A percentile compares a stretch with the other conserved stretches of the same genome.
These are phyloP conservation scores for Drosophila ercepeae DNA, from an alignment of 1,140 invertebrate species.

Conservation along the genomic window DNA sequence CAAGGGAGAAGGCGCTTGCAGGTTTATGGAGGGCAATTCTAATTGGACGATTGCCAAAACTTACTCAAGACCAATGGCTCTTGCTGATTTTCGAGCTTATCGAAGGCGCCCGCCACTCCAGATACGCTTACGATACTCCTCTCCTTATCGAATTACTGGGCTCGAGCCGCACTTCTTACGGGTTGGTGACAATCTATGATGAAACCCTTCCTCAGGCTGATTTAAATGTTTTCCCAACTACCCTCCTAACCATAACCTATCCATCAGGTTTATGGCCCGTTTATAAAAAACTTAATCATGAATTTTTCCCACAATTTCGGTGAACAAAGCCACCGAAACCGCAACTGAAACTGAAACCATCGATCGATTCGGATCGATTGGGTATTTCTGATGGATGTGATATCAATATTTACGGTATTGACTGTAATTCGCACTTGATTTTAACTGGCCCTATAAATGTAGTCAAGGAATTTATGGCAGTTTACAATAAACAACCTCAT, in stretches of 20 bases:
- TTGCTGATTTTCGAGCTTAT: slow-evolving; percentile 31
- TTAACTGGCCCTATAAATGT: slow-evolving; percentile 18
- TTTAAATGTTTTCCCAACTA: neutral
- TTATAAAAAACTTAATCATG: slow-evolving; percentile 15
- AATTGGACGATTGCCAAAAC: slow-evolving; percentile 53
- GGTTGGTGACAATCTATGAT: slow-evolving; percentile 17
- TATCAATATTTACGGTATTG: slow-evolving; percentile 12
- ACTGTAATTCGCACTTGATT: slow-evolving; percentile 27
- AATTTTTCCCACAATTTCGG: slow-evolving; percentile 18
- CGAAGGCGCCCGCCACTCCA: slow-evolving; percentile 50
- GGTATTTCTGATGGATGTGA: slow-evolving; percentile 13
- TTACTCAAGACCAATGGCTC: slow-evolving; percentile 36
- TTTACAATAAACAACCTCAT: slow-evolving; percentile 30
- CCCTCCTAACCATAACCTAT: slow-evolving; percentile 32
- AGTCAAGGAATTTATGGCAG: slow-evolving; percentile 27
- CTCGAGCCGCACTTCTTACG: neutral
- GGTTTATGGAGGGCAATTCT: slow-evolving; percentile 42
- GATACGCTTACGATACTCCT: slow-evolving; percentile 15
- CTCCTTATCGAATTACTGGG: slow-evolving; percentile 15
- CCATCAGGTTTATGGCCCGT: slow-evolving; percentile 22
- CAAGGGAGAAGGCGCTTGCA: slow-evolving; percentile 25
- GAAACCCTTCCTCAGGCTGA: slow-evolving; percentile 21
- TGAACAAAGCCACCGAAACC: too few species aligned
- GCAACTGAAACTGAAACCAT: too few species aligned
- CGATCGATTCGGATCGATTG: neutral